These are phyloP conservation scores for Hippocampus kuda DNA, from an alignment of 2,797 vertebrate genomes.

Conservation along the genomic window DNA sequence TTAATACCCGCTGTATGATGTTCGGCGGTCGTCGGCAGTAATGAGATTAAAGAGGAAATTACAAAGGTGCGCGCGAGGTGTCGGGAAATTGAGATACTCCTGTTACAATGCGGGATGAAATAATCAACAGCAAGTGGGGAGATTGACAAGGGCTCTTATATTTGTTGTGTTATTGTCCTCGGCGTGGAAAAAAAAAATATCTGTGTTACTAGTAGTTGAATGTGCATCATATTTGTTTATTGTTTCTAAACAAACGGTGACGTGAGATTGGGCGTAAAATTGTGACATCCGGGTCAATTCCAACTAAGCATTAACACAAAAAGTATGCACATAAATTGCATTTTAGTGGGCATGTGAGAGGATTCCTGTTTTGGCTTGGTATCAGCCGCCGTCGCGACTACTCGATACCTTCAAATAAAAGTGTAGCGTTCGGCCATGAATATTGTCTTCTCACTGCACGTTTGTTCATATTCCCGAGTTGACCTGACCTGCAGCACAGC, in stretches of 20 bases:
- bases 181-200: background rate
- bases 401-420: too few relatives aligned
- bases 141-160: background rate
- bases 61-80: constrained; percentile 45
- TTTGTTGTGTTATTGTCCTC: background rate
- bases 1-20: constrained; percentile 50
- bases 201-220: too few relatives aligned
- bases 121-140: constrained; percentile 18
- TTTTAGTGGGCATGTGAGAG: too few relatives aligned
- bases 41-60: constrained; percentile 65
- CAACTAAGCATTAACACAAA: too few relatives aligned
- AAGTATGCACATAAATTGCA: too few relatives aligned
- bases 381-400: too few relatives aligned
- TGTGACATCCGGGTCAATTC: too few relatives aligned
- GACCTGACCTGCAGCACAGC: constrained; percentile 85
- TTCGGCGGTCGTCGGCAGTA: constrained; percentile 52
- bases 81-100: constrained; percentile 37
- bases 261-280: too few relatives aligned
- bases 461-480: background rate
- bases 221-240: too few relatives aligned
- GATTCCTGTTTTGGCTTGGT: too few relatives aligned
- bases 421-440: too few relatives aligned
- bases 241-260: too few relatives aligned
- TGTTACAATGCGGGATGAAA: constrained; percentile 37
- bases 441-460: background rate